Evolutionary conservation across 2,113 vertebrate genomes (phyloP).

Genomic region (Ageneiosus marmoratus): DNA sequence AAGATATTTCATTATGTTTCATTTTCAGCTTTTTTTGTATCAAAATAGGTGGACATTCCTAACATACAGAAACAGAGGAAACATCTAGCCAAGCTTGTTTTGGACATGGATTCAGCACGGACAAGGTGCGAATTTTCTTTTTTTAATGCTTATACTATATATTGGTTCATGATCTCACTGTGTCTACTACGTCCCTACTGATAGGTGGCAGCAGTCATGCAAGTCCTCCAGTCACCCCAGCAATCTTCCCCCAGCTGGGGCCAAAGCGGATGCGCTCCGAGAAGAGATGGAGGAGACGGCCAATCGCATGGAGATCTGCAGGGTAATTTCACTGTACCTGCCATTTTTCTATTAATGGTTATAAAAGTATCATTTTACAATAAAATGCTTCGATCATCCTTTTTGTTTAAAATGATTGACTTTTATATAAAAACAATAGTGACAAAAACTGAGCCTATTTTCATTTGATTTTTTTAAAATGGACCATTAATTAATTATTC

Average conservation of each 20-base stretch:
- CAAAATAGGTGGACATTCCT: constrained; percentile 88
- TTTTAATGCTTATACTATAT: not conserved
- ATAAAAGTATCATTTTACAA: not conserved
- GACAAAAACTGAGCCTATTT: not conserved
- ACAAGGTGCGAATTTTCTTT: constrained; percentile 76
- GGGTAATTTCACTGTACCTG: constrained; percentile 72
- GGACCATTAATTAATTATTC: not conserved
- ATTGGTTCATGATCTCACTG: not conserved
- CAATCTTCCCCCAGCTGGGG: constrained; percentile 85
- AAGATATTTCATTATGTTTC: not conserved
- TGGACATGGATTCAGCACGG: constrained; percentile 97
- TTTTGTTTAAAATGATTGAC: not conserved
- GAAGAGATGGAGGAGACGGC: constrained; percentile 99
- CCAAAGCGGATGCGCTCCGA: constrained; percentile 93
- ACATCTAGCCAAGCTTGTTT: constrained; percentile 94
- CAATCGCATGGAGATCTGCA: constrained; percentile 98
- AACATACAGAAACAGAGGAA: constrained; percentile 99
- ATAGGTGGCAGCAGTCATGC: constrained; percentile 94
- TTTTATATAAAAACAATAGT: not conserved
- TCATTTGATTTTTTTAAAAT: not conserved
- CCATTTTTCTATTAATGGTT: not conserved
- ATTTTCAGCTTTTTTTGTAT: not conserved
- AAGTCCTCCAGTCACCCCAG: constrained; percentile 92
- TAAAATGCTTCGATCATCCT: not conserved
- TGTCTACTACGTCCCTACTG: constrained; percentile 28